Conservation (phyloP, 2,888 invertebrate genomes). For the Eilema depressum region DNA sequence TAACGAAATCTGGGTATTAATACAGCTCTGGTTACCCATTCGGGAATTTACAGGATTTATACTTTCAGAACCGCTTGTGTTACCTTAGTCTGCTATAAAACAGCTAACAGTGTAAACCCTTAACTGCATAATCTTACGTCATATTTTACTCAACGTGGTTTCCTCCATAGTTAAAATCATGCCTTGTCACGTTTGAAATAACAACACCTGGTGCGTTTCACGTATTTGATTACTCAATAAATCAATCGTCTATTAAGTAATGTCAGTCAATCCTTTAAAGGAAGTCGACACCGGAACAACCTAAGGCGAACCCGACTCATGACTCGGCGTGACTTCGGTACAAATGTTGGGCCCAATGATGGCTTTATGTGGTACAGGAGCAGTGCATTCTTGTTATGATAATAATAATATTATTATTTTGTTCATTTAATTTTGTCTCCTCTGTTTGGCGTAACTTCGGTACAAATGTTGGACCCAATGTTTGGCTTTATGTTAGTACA, state of each 20-base stretch:
- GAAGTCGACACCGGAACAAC: conserved; percentile 50
- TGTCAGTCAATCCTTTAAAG: conserved; percentile 29
- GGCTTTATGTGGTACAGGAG: conserved; percentile 20
- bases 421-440: too few species aligned
- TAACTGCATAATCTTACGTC: neutral
- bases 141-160: neutral
- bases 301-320: conserved; percentile 32
- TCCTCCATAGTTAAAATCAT: neutral
- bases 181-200: neutral
- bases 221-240: conserved; percentile 32
- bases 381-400: neutral
- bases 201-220: conserved; percentile 10
- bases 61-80: too few species aligned
- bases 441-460: conserved; percentile 39
- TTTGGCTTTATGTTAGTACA: conserved; percentile 21
- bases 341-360: conserved; percentile 27
- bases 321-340: conserved; percentile 36
- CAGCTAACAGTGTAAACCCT: too few species aligned
- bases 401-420: too few species aligned
- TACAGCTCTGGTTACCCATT: too few species aligned
- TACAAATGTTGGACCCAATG: conserved; percentile 28
- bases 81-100: too few species aligned
- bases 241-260: conserved; percentile 34
- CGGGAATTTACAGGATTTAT: too few species aligned
- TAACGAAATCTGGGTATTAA: too few species aligned